Evolutionary conservation across 2,113 vertebrate genomes (phyloP), one percentile per base, ranked within the genome.

Genomic region (Amia ocellicauda): DNA sequence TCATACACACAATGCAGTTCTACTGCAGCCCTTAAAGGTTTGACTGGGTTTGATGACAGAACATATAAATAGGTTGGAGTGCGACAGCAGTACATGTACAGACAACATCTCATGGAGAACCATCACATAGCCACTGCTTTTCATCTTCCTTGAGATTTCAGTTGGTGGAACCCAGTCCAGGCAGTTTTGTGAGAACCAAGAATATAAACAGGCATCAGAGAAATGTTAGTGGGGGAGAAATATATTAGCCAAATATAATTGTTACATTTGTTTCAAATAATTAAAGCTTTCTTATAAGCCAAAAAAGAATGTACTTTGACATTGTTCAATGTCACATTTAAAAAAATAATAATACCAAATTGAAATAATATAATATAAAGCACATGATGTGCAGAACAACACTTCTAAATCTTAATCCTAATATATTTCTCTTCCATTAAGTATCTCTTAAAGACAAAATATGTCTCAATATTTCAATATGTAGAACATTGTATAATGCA

Each of bases 361-460:
- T 63, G 8, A 27, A 2, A 29, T n/a, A n/a, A n/a, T n/a, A n/a
- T n/a, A n/a, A n/a, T n/a, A n/a, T n/a, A 16, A 56, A 26, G 8
- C 52, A 54, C 14, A 5, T 26, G 53, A 17, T 10, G 14, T 43
- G 23, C 9, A 20, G 17, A 54, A 7, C 42, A 62, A 49, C 7
- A n/a, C 7, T 22, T 47, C 36, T 62, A 31, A 23, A 9, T 59
- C 16, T 59, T 56, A 56, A 10, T 31, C 51, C 40, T 58, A 56
- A 67, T 68, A 36, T 67, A 56, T 58, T 65, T 66, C 62, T 69
- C 60, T 57, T 71, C 59, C 60, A 29, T 23, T 43, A 57, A 52
- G 41, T 49, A 31, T 55, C 29, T 51, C 13, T n/a, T n/a, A 63
- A 45, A 50, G 24, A 17, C 51, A 65, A n/a, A n/a, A 51, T 29